A percentile compares a stretch with the other conserved stretches of the same genome.
These are phyloP conservation scores for Betta splendens DNA, from an alignment of 2,797 vertebrate species.

Conservation along the genomic window DNA sequence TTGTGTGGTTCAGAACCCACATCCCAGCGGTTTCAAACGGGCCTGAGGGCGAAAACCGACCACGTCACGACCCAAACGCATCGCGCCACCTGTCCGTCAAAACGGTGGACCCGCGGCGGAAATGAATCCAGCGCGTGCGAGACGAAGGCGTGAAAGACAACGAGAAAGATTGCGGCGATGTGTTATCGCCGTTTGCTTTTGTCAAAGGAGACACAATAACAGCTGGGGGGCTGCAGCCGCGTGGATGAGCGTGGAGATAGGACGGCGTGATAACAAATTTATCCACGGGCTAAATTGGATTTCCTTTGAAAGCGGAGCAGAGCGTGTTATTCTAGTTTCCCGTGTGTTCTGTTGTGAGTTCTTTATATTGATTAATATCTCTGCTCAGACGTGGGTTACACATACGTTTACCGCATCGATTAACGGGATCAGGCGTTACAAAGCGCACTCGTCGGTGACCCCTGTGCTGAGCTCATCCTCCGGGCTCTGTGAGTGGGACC, in stretches of 20 bases:
- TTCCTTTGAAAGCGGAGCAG: slow-evolving; percentile 60
- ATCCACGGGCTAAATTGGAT: slow-evolving; percentile 62
- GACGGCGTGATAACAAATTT: slow-evolving; percentile 48
- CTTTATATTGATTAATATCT: too few relatives aligned
- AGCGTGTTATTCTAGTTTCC: slow-evolving; percentile 25
- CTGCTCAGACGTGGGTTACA: background rate
- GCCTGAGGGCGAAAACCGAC: slow-evolving; percentile 10
- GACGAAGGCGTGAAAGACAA: slow-evolving; percentile 19
- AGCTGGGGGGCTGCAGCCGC: slow-evolving; percentile 43
- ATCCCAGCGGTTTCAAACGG: slow-evolving; percentile 25
- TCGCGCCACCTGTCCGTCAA: slow-evolving; percentile 53
- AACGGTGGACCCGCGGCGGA: slow-evolving; percentile 50
- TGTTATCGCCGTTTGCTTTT: slow-evolving; percentile 53
- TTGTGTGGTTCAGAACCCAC: slow-evolving; percentile 30
- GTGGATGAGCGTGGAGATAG: slow-evolving; percentile 44
- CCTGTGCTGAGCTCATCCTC: background rate
- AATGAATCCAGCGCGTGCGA: slow-evolving; percentile 48
- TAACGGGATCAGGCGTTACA: too few relatives aligned
- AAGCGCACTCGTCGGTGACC: slow-evolving; percentile 21
- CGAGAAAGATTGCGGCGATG: slow-evolving; percentile 29
- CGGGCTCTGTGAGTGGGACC: background rate
- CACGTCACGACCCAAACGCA: slow-evolving; percentile 38
- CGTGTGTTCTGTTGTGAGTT: slow-evolving; percentile 3
- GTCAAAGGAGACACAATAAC: slow-evolving; percentile 48
- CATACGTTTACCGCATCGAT: background rate